Evolutionary conservation across 2,113 vertebrate species (phyloP), one percentile per base, ranked within the genome.

Genomic region (Sinocyclocheilus anshuiensis): DNA sequence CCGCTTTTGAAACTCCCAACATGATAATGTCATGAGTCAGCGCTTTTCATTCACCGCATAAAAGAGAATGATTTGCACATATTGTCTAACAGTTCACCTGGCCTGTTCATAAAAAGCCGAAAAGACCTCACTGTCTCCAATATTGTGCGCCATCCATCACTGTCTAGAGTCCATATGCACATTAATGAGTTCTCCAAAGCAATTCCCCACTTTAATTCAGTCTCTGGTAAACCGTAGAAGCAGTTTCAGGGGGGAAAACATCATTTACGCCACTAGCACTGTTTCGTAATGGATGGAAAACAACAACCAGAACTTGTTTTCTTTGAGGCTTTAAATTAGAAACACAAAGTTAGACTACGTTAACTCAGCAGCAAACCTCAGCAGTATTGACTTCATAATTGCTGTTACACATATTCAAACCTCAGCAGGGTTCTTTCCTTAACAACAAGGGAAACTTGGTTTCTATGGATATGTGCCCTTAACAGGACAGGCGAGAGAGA

Each of bases 401-500:
- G 77, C 77, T 81, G 85, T 84, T 61, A 80, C 39, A 61, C 74
- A 85, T 55, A 65, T 86, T 48, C 42, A 88, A 91, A 91, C 87
- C 87, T 85, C 83, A 2, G 63, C 89, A 57, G 82, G 50, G 85
- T 13, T 84, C 86, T 93, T 90, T 92, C 91, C 93, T 87, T 93
- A 93, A 93, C 93, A 95, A 94, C 94, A 93, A 90, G 88, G 89
- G 89, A 90, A 86, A 92, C 92, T 92, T 87, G 36, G 93, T 94
- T 95, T 93, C 94, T 94, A 94, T 95, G 94, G 94, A 94, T 94
- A 94, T 94, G 82, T 92, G 89, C 90, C 88, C 90, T 85, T 91
- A 83, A 88, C 89, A 91, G 89, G 88, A 90, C 87, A 87, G 26
- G 55, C 77, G 81, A 82, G 50, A 53, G 53, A 18, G 53, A 55